Base-by-base conservation (phyloP, 2,888 invertebrate species). In the Hipparchia semele region DNA sequence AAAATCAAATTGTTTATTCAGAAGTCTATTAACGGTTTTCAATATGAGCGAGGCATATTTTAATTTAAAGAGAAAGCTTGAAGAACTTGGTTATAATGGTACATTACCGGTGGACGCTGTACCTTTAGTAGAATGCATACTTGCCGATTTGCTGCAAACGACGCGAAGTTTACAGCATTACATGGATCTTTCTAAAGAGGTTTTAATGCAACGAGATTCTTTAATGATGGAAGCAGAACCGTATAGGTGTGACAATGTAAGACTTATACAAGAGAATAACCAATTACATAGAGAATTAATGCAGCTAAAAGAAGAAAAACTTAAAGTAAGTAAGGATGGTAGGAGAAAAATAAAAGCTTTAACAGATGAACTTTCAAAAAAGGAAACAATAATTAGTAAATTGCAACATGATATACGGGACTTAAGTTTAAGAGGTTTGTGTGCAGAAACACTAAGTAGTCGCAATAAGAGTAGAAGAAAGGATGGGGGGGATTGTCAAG, bases 101-200 rank as follows among this genome's bases (percentile, higher is more conserved):
- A 92, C 95, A 1, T 92, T 98, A 76, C 96, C 96, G 0, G 87
- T 96, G 12, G 97, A 98, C 76, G 96, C 96, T 62, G 94, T 98
- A 59, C 96, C 97, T 56, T 90, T 99, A 77, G 97, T 98, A 78
- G 96, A 97, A 89, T 96, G 95, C 83, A 87, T 99, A 73, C 91
- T 98, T 70, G 96, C 96, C 62, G 98, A 99, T 90, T 94, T 98
- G 73, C 94, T 98, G 75, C 96, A 97, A 86, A 98, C 98, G 8
- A 98, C 98, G n/a, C 96, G 97, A 79, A 98, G 96, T 83, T 93
- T 98, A 71, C 96, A 97, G 83, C 96, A 98, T 90, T 96, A 97
- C 77, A 98, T 98, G 94, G 95, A 96, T 75, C 90, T 97, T 79
- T 96, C 97, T 6, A 95, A 96, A 84, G 95, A 96, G 80, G 95